Base-by-base conservation (phyloP, 2,888 invertebrate species). In the Phytoseiulus persimilis region DNA sequence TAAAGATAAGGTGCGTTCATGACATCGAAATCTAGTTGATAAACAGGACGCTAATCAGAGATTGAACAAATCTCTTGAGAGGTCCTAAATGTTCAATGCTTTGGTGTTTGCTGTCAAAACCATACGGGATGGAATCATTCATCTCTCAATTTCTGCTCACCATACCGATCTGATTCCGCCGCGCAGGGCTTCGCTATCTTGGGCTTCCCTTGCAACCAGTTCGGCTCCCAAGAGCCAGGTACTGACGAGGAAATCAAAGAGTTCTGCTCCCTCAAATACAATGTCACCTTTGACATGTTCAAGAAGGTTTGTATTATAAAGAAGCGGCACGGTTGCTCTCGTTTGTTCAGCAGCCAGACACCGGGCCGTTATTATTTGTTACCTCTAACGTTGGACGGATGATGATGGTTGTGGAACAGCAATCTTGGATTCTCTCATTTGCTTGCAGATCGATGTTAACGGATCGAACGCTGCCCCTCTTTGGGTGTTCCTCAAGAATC, bases 161-260 rank as follows among this genome's bases (percentile, higher is more conserved):
- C 39, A 6, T 39, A 9, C 3, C 9, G 39, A 39, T 9, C 39
- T 39, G 18, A 65, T 65, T 65, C 18, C 1, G 18, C 14, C 18
- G 1, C 39, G 39, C 31, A 84, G 89, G 91, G 91, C 84, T 91
- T 91, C 90, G 90, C 90, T 11, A 46, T 91, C 83, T 90, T 91
- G 9, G 91, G 91, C 0, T 90, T 91, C 31, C 91, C 91, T 0
- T 91, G 91, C 90, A 91, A 91, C 90, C 91, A 91, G 90, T 91
- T 91, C 89, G 90, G 90, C 18, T 89, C 90, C 9, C 90, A 90
- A 83, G 90, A 90, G 32, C 90, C 90, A 0, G 90, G 90, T 0
- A 89, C 89, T 14, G 90, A 90, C n/a, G 91, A 91, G 23, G 65
- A 89, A 31, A 91, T 91, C 90, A 83, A 90, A 32, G 90, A 90